A percentile compares a stretch with the other conserved stretches of the same genome.
These are phyloP conservation scores for Copsychus sechellarum DNA, from an alignment of 2,113 vertebrate species.

Conservation along the genomic window DNA sequence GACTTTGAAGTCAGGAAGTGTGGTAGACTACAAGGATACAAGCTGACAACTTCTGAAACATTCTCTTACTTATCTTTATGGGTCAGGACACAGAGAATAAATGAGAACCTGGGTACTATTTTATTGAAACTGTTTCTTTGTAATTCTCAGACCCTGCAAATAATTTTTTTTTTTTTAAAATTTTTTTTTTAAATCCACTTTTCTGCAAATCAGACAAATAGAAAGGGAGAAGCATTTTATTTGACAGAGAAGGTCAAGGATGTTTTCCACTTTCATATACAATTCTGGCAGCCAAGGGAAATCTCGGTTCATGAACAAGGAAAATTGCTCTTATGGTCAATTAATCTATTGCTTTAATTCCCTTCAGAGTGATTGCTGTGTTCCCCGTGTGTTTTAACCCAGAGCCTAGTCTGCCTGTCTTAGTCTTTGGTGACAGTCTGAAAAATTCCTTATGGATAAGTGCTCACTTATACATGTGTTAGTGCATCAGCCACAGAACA, in stretches of 20 bases:
- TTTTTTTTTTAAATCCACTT: background rate
- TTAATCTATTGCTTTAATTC: conserved; percentile 52
- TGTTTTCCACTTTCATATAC: conserved; percentile 35
- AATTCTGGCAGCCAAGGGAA: conserved; percentile 37
- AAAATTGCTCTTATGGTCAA: conserved; percentile 38
- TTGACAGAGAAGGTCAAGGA: conserved; percentile 51
- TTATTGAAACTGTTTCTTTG: conserved; percentile 32
- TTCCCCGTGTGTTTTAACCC: conserved; percentile 14
- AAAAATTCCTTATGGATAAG: conserved; percentile 34
- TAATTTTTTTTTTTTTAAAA: background rate
- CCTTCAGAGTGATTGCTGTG: conserved; percentile 20
- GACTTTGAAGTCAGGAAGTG: conserved; percentile 46
- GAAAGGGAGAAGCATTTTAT: conserved; percentile 22
- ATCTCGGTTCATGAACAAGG: conserved; percentile 23
- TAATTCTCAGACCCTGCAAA: conserved; percentile 35
- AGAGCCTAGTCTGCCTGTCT: background rate
- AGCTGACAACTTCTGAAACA: conserved; percentile 43
- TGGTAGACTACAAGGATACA: conserved; percentile 22
- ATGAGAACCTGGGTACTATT: background rate
- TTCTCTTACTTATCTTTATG: conserved; percentile 1
- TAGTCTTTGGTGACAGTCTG: conserved; percentile 8
- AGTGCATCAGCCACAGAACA: background rate
- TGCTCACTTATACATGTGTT: background rate
- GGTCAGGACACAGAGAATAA: conserved; percentile 40
- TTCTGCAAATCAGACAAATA: conserved; percentile 6